Evolutionary conservation across 2,888 invertebrate genomes (phyloP).

Genomic region (Orthosia cruda): DNA sequence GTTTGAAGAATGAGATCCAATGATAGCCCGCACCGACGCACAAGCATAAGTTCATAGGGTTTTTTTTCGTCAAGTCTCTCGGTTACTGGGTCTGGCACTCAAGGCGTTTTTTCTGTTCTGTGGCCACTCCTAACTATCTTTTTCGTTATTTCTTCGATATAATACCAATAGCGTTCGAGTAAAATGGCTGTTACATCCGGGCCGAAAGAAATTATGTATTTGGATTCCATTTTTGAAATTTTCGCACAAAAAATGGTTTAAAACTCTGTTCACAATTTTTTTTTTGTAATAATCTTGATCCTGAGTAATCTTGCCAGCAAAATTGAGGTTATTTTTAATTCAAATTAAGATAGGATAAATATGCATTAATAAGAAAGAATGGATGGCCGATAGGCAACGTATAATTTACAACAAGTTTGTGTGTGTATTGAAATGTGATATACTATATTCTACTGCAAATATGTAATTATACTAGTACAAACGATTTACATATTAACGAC

Average conservation of each 20-base stretch:
- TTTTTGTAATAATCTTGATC: constrained; percentile 2
- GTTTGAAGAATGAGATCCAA: too few relatives aligned
- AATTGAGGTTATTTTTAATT: background rate
- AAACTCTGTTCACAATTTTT: background rate
- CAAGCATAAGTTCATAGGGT: background rate
- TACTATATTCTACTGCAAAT: background rate
- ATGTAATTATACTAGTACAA: background rate
- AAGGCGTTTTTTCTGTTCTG: too few relatives aligned
- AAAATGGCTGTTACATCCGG: background rate
- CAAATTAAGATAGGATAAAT: too few relatives aligned
- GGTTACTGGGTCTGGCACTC: too few relatives aligned
- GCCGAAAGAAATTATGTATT: background rate
- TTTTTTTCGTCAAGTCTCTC: too few relatives aligned
- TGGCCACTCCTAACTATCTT: too few relatives aligned
- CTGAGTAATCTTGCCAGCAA: background rate
- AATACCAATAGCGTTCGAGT: background rate
- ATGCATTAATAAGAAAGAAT: background rate
- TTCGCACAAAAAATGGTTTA: too few relatives aligned
- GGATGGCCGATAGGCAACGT: background rate
- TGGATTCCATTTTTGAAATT: background rate
- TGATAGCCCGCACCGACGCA: background rate
- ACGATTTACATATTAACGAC: background rate
- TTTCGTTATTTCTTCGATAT: background rate
- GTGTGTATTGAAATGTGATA: background rate
- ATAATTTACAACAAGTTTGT: background rate